phyloP scores from a whole-genome alignment of 2,888 invertebrate genomes.

The Latrodectus hesperus region DNA sequence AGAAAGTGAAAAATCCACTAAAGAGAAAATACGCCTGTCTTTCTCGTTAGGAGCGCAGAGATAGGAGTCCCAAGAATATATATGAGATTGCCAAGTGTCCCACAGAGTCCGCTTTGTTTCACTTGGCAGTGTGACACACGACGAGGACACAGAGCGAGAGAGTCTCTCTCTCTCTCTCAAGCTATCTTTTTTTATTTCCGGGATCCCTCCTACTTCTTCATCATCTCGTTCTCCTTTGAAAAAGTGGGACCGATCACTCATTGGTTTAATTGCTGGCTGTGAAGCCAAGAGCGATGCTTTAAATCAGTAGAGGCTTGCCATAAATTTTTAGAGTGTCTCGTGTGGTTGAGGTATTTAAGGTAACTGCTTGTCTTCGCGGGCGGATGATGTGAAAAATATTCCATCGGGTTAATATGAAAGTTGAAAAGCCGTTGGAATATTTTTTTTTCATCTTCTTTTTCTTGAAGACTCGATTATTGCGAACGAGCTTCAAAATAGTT shows the following conservation, averaged over 20 bases:
- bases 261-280: constrained; percentile 56
- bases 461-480: constrained; percentile 1
- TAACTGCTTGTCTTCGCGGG: constrained; percentile 21
- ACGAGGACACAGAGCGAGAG: constrained; percentile 3
- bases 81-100: constrained; percentile 60
- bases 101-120: constrained; percentile 51
- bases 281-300: constrained; percentile 49
- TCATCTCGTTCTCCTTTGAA: constrained; percentile 7
- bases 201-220: neutral
- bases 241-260: constrained; percentile 41
- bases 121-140: constrained; percentile 32
- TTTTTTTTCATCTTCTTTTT: neutral
- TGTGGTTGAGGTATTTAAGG: constrained; percentile 46
- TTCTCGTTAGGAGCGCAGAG: constrained; percentile 50
- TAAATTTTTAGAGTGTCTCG: constrained; percentile 45
- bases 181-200: constrained; percentile 1
- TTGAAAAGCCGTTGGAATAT: neutral
- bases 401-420: constrained; percentile 7
- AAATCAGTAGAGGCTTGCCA: constrained; percentile 51
- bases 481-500: constrained; percentile 27
- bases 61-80: constrained; percentile 34
- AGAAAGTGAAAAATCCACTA: constrained; percentile 6
- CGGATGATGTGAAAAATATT: constrained; percentile 19
- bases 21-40: constrained; percentile 31
- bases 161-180: neutral